Conservation (phyloP, 2,888 invertebrate genomes). For the Conchocele bisecta region DNA sequence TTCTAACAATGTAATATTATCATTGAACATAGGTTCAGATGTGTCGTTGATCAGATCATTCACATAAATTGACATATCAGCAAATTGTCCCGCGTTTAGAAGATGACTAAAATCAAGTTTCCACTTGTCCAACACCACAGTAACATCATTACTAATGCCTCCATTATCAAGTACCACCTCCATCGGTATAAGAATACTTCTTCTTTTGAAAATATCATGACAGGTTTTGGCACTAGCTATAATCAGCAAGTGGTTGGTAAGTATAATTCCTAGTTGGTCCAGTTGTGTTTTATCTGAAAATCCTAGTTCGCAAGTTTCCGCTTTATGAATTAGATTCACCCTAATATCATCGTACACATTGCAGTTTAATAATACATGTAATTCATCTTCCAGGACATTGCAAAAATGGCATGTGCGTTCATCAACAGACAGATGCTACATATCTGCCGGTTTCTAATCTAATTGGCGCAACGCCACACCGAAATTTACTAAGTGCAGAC, state of each 20-base stretch:
- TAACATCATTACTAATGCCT: no score
- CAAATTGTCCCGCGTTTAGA: no score
- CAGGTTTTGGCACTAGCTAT: conserved; percentile 9
- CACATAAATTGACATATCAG: no score
- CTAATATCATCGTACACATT: background rate
- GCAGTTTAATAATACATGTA: background rate
- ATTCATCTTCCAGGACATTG: background rate
- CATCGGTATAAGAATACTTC: no score
- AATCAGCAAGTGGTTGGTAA: background rate
- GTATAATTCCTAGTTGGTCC: background rate
- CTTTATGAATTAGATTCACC: background rate
- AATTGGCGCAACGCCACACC: conserved; percentile 4
- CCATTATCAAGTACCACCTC: no score
- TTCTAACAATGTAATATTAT: no score
- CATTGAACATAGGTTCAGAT: no score
- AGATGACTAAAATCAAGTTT: no score
- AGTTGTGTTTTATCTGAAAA: background rate
- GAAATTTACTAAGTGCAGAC: conserved; percentile 1
- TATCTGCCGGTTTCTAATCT: conserved; percentile 4
- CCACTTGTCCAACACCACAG: no score
- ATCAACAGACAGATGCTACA: background rate
- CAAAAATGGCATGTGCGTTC: background rate
- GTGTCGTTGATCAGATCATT: no score
- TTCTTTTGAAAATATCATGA: background rate
- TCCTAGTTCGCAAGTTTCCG: background rate